phyloP scores from a whole-genome alignment of 2,888 invertebrate species.

The Axea sp. region DNA sequence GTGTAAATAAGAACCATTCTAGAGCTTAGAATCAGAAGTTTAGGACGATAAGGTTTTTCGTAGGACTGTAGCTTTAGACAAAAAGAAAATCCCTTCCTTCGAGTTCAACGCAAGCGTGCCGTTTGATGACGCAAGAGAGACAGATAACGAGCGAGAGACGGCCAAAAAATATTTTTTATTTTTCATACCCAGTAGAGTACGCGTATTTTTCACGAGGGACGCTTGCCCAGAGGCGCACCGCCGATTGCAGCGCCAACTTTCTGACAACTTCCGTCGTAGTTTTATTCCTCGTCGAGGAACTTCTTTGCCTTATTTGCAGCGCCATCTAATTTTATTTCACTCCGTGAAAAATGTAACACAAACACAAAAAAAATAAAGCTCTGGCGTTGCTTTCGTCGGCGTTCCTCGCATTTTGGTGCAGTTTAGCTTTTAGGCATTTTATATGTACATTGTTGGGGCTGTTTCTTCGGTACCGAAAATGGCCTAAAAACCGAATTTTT shows the following conservation, averaged over 20 bases:
- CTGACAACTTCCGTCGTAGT: too few species aligned
- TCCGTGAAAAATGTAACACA: too few species aligned
- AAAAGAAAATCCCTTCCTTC: slow-evolving; percentile 48
- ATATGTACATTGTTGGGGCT: slow-evolving; percentile 32
- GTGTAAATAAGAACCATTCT: slow-evolving; percentile 40
- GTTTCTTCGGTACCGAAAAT: slow-evolving; percentile 41
- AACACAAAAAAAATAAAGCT: too few species aligned
- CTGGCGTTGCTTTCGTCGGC: too few species aligned
- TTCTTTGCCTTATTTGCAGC: too few species aligned
- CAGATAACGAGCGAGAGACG: slow-evolving; percentile 20
- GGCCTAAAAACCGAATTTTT: slow-evolving; percentile 37
- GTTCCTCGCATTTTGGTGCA: slow-evolving; percentile 29
- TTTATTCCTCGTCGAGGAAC: too few species aligned
- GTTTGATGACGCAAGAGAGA: slow-evolving; percentile 11
- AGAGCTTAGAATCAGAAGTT: slow-evolving; percentile 52
- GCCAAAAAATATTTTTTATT: slow-evolving; percentile 62
- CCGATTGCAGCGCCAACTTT: slow-evolving; percentile 15
- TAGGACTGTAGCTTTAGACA: slow-evolving; percentile 32
- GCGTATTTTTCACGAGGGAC: slow-evolving; percentile 35
- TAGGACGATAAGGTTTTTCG: slow-evolving; percentile 40
- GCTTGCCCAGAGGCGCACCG: slow-evolving; percentile 17
- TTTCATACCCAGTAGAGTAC: slow-evolving; percentile 59
- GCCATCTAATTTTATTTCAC: too few species aligned
- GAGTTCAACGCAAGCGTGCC: slow-evolving; percentile 14
- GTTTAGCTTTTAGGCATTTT: slow-evolving; percentile 49